phyloP scores from a whole-genome alignment of 1,140 invertebrate genomes.

The Drosophila gunungcola region DNA sequence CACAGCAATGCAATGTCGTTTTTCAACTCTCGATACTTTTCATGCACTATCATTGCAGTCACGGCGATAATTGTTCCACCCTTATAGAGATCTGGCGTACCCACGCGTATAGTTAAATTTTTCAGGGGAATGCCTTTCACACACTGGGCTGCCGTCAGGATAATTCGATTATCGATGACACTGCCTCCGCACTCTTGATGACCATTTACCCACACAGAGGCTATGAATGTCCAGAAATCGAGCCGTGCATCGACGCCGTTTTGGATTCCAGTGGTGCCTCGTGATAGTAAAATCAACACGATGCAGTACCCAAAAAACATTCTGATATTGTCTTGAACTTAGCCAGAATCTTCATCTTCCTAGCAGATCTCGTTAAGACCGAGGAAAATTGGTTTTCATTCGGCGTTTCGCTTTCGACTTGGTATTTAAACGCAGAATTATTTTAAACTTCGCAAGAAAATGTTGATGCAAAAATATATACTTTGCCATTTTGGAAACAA shows the following conservation, averaged over 20 bases:
- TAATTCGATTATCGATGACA: background rate
- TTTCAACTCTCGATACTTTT: background rate
- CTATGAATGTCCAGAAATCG: background rate
- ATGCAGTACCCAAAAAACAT: background rate
- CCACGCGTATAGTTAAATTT: background rate
- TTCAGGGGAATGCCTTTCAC: background rate
- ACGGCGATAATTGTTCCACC: conserved; percentile 1
- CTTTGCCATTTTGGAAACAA: too few relatives aligned
- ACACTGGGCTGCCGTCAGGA: conserved; percentile 12
- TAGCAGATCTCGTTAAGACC: background rate
- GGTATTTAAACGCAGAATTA: background rate
- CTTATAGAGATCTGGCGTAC: background rate
- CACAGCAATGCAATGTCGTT: conserved; percentile 9
- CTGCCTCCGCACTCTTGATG: conserved; percentile 9
- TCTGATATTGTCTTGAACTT: background rate
- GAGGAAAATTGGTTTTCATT: background rate
- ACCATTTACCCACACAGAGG: background rate
- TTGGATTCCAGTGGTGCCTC: background rate
- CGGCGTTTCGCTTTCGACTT: background rate
- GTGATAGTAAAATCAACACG: background rate
- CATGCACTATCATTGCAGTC: background rate
- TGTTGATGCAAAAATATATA: too few relatives aligned
- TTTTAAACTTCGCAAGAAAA: too few relatives aligned
- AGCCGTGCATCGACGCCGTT: background rate
- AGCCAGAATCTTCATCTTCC: background rate